Evolutionary conservation across 1,140 invertebrate species (phyloP), one percentile per base, ranked within the genome.

Genomic region (Tetragonula clypearis): DNA sequence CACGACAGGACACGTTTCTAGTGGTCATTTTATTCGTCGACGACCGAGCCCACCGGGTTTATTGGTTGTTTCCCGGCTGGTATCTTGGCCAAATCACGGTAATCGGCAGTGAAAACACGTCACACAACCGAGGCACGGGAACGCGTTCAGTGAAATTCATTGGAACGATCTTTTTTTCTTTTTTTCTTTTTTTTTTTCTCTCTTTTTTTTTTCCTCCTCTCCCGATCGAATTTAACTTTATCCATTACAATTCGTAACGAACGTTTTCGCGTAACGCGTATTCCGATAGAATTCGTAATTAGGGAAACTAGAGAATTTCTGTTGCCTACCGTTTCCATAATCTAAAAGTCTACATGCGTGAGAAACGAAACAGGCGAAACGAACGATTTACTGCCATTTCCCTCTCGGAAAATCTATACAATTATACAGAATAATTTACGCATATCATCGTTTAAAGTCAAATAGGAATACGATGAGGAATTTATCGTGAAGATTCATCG

Each of bases 1-100:
- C 82, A 58, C 82, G 76, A 49, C 68, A 41, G 77, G 49, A 79
- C 76, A 84, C 82, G 77, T 65, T 79, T 72, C 76, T 30, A 68
- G 56, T 35, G 74, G 74, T 78, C 82, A 78, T 77, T 77, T 83
- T 83, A 83, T 78, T 82, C 72, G 79, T 56, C 69, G 21, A 30
- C 41, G 71, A 82, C 75, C 58, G 62, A 83, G 60, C 30, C 41
- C 73, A n/a, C 65, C 5, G 26, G 62, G 75, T 84, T 69, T 79
- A 79, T 79, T 84, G 82, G 66, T 71, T 84, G 75, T 84, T 84
- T 72, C 55, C 60, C 60, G 41, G 14, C 19, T 26, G 30, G 58
- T 65, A 74, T 82, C 72, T 74, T n/a, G 56, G 49, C 49, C 65
- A 35, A 84, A 84, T 84, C 66, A 58, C 75, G 75, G 75, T 71